A percentile compares a stretch with the other conserved stretches of the same genome.
phyloP scores from a whole-genome alignment of 1,140 invertebrate genomes.

The Diorhabda elongata region DNA sequence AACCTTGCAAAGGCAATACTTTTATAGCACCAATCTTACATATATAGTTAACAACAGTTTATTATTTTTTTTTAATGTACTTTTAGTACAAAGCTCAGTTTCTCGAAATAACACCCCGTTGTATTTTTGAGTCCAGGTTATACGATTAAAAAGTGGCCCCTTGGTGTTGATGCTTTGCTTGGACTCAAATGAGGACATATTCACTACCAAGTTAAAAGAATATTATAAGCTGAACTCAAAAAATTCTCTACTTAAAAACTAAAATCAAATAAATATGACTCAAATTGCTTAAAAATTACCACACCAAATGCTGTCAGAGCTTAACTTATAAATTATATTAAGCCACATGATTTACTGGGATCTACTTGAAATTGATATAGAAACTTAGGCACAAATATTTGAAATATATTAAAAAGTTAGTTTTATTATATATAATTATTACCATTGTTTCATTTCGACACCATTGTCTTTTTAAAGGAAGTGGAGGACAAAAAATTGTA shows the following conservation, averaged over 20 bases:
- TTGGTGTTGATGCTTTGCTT: background rate
- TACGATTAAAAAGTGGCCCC: constrained; percentile 3
- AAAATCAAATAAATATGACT: background rate
- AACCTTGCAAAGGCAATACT: constrained; percentile 40
- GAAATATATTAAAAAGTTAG: too few species aligned
- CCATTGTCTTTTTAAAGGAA: too few species aligned
- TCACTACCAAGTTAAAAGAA: constrained; percentile 15
- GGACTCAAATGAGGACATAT: constrained; percentile 14
- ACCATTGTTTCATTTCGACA: too few species aligned
- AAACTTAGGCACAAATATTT: too few species aligned
- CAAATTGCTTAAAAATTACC: background rate
- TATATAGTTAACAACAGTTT: constrained; percentile 43
- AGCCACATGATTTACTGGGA: background rate
- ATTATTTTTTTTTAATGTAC: constrained; percentile 33
- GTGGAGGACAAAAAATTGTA: too few species aligned
- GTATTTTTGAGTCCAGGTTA: constrained; percentile 27
- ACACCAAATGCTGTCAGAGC: background rate
- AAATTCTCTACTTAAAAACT: constrained; percentile 6
- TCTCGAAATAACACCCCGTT: constrained; percentile 19
- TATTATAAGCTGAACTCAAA: constrained; percentile 33
- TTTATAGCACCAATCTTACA: constrained; percentile 45
- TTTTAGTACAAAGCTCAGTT: constrained; percentile 39
- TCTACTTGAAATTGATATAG: too few species aligned
- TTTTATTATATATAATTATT: too few species aligned
- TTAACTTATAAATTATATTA: background rate